phyloP scores from a whole-genome alignment of 1,140 invertebrate genomes.

The Cyphomyrmex costatus region DNA sequence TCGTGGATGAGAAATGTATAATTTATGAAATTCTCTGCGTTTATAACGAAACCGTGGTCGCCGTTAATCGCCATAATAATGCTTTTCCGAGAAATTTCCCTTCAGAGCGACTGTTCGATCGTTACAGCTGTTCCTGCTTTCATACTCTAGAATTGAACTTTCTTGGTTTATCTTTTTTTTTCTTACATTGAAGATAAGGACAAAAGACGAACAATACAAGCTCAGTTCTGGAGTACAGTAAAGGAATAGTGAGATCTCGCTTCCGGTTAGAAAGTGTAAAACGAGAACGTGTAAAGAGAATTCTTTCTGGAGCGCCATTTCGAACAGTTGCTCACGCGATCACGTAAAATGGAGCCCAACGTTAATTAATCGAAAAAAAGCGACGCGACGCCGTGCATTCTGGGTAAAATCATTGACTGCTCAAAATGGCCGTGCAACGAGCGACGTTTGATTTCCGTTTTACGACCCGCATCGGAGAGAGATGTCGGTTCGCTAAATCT shows the following conservation, averaged over 20 bases:
- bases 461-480: neutral
- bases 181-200: no score
- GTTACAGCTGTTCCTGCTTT: neutral
- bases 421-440: constrained; percentile 77
- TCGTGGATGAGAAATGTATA: neutral
- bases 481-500: no score
- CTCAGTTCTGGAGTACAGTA: no score
- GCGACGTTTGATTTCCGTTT: constrained; percentile 65
- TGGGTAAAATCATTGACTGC: constrained; percentile 79
- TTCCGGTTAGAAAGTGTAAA: neutral
- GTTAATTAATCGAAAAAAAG: constrained; percentile 64
- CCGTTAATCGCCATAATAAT: neutral
- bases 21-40: neutral
- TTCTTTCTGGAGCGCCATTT: constrained; percentile 2
- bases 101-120: neutral
- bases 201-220: no score
- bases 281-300: neutral
- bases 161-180: no score
- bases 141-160: no score
- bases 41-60: neutral
- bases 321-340: constrained; percentile 17
- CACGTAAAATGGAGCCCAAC: constrained; percentile 23
- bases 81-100: neutral
- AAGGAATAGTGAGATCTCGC: no score
- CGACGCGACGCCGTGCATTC: constrained; percentile 70